Conservation (phyloP, 2,113 vertebrate species). For the Petaurus breviceps region DNA sequence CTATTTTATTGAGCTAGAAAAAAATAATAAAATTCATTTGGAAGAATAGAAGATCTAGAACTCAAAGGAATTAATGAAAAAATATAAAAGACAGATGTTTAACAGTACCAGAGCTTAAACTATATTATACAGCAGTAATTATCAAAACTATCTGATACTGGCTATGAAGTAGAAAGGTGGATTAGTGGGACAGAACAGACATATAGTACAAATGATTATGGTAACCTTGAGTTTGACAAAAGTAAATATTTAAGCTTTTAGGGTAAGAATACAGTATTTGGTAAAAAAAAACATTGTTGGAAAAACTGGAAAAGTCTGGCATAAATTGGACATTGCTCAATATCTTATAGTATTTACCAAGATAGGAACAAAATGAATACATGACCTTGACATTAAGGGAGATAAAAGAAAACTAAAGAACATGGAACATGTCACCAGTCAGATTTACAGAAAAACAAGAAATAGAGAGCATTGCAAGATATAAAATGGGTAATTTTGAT, state of each 20-base stretch:
- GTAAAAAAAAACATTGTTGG: not conserved
- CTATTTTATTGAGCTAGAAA: too few species aligned
- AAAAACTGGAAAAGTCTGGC: not conserved
- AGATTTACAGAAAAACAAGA: not conserved
- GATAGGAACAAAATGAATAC: not conserved
- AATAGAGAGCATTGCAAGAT: not conserved
- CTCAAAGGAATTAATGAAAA: too few species aligned
- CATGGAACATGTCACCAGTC: not conserved
- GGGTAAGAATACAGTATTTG: not conserved
- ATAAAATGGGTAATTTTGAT: not conserved
- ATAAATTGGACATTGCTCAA: not conserved
- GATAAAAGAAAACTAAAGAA: not conserved
- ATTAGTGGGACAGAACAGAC: too few species aligned
- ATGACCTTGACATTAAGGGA: not conserved
- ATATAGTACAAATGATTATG: too few species aligned
- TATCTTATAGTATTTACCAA: not conserved
- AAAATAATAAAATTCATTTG: too few species aligned
- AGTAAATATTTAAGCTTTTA: not conserved
- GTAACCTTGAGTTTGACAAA: not conserved
- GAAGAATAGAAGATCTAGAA: too few species aligned
- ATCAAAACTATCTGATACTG: too few species aligned
- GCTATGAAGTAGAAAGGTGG: too few species aligned
- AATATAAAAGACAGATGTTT: too few species aligned
- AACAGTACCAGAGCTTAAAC: too few species aligned
- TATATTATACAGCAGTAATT: too few species aligned